Percentiles rank a stretch among this genome's conserved stretches.
phyloP scores from a whole-genome alignment of 2,797 vertebrate genomes.

The Gila robusta region DNA sequence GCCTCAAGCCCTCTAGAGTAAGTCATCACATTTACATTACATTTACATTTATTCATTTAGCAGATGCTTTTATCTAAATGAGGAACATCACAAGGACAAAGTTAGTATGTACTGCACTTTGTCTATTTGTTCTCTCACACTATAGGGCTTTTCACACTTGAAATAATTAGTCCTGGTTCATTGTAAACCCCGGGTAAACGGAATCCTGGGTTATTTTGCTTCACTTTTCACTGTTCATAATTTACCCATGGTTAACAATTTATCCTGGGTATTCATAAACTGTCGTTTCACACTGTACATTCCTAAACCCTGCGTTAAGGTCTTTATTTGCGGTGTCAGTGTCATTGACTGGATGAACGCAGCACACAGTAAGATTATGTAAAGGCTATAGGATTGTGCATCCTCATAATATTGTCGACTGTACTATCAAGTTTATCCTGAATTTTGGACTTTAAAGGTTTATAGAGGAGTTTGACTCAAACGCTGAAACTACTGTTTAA shows the following conservation, averaged over 20 bases:
- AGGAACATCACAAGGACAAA: not conserved
- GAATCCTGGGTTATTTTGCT: not conserved
- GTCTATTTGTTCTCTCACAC: not conserved
- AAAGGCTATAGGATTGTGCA: too few relatives aligned
- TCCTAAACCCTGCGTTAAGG: not conserved
- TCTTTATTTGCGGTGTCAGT: too few relatives aligned
- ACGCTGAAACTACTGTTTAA: too few relatives aligned
- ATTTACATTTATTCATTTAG: not conserved
- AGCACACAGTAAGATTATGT: too few relatives aligned
- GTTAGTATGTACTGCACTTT: not conserved
- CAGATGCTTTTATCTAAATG: not conserved
- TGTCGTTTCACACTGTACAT: not conserved
- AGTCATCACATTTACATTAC: slow-evolving; percentile 32
- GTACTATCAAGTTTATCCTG: too few relatives aligned
- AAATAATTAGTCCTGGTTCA: not conserved
- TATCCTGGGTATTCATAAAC: not conserved
- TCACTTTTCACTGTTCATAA: not conserved
- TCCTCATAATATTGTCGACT: too few relatives aligned
- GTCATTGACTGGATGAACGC: too few relatives aligned
- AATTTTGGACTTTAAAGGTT: too few relatives aligned
- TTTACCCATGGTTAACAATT: not conserved
- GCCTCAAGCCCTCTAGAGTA: slow-evolving; percentile 86
- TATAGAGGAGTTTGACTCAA: too few relatives aligned
- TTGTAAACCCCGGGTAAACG: not conserved
- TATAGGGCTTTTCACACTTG: too few relatives aligned